Evolutionary conservation across 1,140 invertebrate genomes (phyloP).

Genomic region (Drosophila lacertosa): DNA sequence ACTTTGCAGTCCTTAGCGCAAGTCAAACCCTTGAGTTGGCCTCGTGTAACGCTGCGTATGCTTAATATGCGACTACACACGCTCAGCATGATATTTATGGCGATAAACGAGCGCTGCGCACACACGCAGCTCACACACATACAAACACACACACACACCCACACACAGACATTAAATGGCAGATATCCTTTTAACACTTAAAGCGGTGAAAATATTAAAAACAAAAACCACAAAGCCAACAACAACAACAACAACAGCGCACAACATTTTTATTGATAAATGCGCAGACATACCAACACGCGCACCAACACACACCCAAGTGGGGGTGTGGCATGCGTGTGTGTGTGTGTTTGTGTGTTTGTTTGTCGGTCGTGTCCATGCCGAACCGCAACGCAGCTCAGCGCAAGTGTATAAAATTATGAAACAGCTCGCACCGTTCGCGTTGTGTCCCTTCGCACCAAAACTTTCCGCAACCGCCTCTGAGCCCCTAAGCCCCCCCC

Average conservation of each 20-base stretch:
- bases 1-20: conserved; percentile 2
- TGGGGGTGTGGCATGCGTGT: background rate
- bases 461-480: conserved; percentile 16
- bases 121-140: conserved; percentile 17
- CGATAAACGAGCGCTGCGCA: conserved; percentile 58
- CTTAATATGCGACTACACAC: conserved; percentile 58
- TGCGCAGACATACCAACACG: conserved; percentile 59
- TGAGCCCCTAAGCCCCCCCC: background rate
- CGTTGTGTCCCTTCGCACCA: conserved; percentile 43
- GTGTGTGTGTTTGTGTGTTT: conserved; percentile 16
- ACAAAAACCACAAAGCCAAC: conserved; percentile 80
- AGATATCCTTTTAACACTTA: conserved; percentile 82
- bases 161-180: conserved; percentile 67
- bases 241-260: conserved; percentile 28
- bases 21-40: conserved; percentile 31
- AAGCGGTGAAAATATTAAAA: conserved; percentile 82
- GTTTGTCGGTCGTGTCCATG: conserved; percentile 63
- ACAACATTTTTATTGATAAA: conserved; percentile 78
- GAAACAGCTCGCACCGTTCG: conserved; percentile 69
- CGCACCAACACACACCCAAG: conserved; percentile 18
- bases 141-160: conserved; percentile 25
- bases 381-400: conserved; percentile 72
- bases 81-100: conserved; percentile 68
- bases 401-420: conserved; percentile 79
- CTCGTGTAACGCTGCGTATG: conserved; percentile 62